A percentile compares a stretch with the other conserved stretches of the same genome.
Evolutionary conservation across 2,888 invertebrate species (phyloP).

Genomic region (Escarpia spicata): DNA sequence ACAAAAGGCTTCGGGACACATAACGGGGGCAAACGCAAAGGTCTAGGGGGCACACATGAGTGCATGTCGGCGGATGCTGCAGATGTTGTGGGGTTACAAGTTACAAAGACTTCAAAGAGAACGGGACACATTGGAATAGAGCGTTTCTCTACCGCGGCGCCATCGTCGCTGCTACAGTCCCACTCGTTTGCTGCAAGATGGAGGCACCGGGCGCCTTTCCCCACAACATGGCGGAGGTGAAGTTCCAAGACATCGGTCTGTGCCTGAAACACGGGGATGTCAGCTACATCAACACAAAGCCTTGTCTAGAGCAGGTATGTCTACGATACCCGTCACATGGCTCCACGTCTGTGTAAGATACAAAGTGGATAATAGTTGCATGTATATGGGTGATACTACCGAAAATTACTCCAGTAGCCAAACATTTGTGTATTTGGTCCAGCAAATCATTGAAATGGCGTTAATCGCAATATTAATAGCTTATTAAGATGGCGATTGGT

Average conservation of each 20-base stretch:
- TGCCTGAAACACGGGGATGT: not conserved
- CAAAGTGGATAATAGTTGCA: too few species aligned
- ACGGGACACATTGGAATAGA: not conserved
- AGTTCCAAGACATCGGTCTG: not conserved
- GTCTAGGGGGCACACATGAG: too few species aligned
- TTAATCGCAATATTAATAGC: too few species aligned
- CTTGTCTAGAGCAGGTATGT: not conserved
- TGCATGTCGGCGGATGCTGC: not conserved
- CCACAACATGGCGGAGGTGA: not conserved
- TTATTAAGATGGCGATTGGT: too few species aligned
- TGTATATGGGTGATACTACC: too few species aligned
- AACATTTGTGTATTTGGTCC: too few species aligned
- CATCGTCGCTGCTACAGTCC: not conserved
- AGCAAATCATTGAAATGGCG: too few species aligned
- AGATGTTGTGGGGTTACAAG: not conserved
- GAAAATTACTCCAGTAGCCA: too few species aligned
- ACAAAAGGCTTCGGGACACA: too few species aligned
- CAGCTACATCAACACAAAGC: not conserved
- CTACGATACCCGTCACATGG: too few species aligned
- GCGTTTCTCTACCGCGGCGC: not conserved
- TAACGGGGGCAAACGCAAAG: too few species aligned
- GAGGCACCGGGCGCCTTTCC: not conserved
- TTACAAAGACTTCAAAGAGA: not conserved
- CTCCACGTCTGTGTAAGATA: too few species aligned
- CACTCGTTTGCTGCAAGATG: not conserved